Evolutionary conservation across 2,888 invertebrate genomes (phyloP).

Genomic region (Hemithea aestivaria): DNA sequence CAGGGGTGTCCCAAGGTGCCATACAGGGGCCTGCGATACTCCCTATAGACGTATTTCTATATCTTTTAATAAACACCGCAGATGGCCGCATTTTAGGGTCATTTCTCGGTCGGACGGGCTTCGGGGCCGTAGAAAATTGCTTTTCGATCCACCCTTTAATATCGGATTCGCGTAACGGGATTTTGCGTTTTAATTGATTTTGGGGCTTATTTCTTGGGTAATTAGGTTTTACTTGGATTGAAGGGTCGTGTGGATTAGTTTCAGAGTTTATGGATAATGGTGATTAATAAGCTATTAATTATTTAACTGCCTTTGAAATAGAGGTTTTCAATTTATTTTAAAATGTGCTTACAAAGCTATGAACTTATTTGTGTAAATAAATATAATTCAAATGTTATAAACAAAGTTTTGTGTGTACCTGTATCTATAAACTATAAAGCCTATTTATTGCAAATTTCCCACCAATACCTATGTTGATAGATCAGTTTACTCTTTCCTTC

Average conservation of each 20-base stretch:
- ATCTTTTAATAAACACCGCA: constrained; percentile 41
- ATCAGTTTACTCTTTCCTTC: too few species aligned
- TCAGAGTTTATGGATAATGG: too few species aligned
- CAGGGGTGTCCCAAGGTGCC: constrained; percentile 9
- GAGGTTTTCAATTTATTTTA: too few species aligned
- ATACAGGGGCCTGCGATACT: constrained; percentile 1
- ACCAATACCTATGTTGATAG: too few species aligned
- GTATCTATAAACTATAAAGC: too few species aligned
- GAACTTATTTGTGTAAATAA: too few species aligned
- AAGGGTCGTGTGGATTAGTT: too few species aligned
- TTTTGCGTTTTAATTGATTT: constrained; percentile 5
- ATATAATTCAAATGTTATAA: too few species aligned
- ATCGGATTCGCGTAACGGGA: constrained; percentile 11
- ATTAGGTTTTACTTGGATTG: neutral
- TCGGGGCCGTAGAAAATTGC: constrained; percentile 11
- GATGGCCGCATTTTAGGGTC: constrained; percentile 28
- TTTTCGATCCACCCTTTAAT: constrained; percentile 10
- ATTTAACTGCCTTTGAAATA: too few species aligned
- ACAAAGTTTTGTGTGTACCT: too few species aligned
- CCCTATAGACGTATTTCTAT: constrained; percentile 28
- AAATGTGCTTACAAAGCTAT: neutral
- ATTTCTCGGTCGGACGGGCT: constrained; percentile 15
- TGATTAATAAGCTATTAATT: too few species aligned
- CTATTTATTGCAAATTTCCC: too few species aligned
- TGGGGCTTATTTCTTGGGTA: constrained; percentile 2